Conservation (phyloP, 2,797 vertebrate species). For the Arctocebus calabarensis region DNA sequence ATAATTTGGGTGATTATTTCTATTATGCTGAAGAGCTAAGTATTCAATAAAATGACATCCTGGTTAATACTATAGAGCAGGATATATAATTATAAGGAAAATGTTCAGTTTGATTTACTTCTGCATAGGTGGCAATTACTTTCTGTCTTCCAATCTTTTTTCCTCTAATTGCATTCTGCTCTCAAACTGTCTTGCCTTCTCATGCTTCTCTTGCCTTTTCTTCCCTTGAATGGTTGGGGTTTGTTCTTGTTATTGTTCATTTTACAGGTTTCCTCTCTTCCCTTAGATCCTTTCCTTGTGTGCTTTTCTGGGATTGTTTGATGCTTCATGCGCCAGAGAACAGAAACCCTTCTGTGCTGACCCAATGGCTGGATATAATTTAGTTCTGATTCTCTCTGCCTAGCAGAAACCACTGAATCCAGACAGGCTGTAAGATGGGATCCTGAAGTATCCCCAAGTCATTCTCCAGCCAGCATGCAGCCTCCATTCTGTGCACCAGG, state of each 20-base stretch:
- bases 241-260: background rate
- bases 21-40: background rate
- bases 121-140: background rate
- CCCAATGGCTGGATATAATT: background rate
- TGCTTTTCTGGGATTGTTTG: constrained; percentile 15
- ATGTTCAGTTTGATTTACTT: background rate
- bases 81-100: background rate
- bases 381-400: constrained; percentile 1
- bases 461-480: background rate
- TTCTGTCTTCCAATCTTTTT: background rate
- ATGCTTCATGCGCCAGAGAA: background rate
- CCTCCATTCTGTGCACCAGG: background rate
- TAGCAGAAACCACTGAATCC: constrained; percentile 1
- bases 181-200: constrained; percentile 23
- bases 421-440: background rate
- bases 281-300: background rate
- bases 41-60: background rate
- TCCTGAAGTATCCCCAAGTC: background rate
- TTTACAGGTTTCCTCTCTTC: background rate
- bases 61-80: background rate
- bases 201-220: background rate
- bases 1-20: background rate
- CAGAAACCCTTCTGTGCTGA: constrained; percentile 28
- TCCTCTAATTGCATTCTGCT: background rate
- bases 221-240: background rate